Conservation (phyloP, 2,113 vertebrate species). For the Saccopteryx leptura region DNA sequence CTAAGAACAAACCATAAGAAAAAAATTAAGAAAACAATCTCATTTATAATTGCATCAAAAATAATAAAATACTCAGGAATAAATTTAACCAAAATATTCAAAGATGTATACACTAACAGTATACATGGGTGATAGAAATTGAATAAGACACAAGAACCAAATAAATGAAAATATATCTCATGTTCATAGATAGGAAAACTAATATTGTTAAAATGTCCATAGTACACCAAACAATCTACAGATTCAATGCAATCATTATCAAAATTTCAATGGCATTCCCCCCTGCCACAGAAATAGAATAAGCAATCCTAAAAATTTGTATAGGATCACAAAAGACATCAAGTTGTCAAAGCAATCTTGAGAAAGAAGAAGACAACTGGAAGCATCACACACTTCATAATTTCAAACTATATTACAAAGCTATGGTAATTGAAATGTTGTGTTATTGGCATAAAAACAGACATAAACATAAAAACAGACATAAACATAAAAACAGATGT, state of each 20-base stretch:
- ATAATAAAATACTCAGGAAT: conserved; percentile 5
- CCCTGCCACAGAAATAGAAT: neutral
- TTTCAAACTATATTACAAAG: neutral
- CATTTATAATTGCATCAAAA: neutral
- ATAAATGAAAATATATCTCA: neutral
- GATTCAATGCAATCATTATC: neutral
- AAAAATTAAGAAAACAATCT: neutral
- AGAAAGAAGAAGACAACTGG: neutral
- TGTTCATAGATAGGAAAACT: neutral
- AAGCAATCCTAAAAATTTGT: too few relatives aligned
- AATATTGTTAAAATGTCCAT: neutral
- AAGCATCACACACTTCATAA: neutral
- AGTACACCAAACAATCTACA: neutral
- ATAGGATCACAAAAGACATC: too few relatives aligned
- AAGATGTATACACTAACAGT: neutral
- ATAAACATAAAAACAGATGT: neutral
- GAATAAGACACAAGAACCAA: neutral
- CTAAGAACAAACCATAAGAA: neutral
- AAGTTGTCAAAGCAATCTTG: too few relatives aligned
- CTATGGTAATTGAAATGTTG: neutral
- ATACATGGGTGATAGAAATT: neutral
- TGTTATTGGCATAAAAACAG: neutral
- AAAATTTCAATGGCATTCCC: neutral
- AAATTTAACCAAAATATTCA: neutral
- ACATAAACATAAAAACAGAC: too few relatives aligned